Evolutionary conservation across 2,113 vertebrate genomes (phyloP), one percentile per base, ranked within the genome.

Genomic region (Gracilinanus agilis): DNA sequence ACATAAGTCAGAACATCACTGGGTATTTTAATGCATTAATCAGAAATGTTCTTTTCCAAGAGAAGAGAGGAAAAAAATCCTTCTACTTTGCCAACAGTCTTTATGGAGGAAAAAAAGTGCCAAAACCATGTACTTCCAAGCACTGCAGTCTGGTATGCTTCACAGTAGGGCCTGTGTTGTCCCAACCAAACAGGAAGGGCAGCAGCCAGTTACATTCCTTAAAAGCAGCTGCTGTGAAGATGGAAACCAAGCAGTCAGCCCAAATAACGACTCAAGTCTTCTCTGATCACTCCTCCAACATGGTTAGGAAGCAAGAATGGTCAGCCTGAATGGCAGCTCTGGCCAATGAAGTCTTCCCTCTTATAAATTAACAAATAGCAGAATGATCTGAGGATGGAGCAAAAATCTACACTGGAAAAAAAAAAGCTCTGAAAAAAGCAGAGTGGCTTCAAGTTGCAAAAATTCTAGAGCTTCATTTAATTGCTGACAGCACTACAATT

Each of bases 361-460:
- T 19, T 83, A 40, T 40, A 83, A 7, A 83, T 5, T 40, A n/a
- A n/a, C 56, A 58, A 56, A 40, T 9, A 21, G 90, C 53, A 67
- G 19, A 25, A 44, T 34, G 3, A 11, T 55, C 55, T 90, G n/a
- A 44, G 10, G 3, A 9, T 4, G 0, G 16, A 24, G 24, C 12
- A 40, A 40, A 83, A 83, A 83, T 83, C 67, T 83, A 40, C n/a
- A 83, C 5, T 49, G 49, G 49, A 49, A 44, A 2, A 3, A 1
- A 55, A 54, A 53, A 29, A 55, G 34, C 54, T 54, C 75, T 40
- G n/a, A 53, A 92, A 95, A 53, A 92, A 95, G 49, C 13, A 92
- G 34, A 92, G 9, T 25, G 9, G 49, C 11, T 19, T 0, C 24
- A 56, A 4, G 5, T 7, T 54, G 53, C 53, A 53, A 44, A 75